A percentile compares a stretch with the other conserved stretches of the same genome.
phyloP scores from a whole-genome alignment of 1,140 invertebrate species.

The Nasonia giraulti region DNA sequence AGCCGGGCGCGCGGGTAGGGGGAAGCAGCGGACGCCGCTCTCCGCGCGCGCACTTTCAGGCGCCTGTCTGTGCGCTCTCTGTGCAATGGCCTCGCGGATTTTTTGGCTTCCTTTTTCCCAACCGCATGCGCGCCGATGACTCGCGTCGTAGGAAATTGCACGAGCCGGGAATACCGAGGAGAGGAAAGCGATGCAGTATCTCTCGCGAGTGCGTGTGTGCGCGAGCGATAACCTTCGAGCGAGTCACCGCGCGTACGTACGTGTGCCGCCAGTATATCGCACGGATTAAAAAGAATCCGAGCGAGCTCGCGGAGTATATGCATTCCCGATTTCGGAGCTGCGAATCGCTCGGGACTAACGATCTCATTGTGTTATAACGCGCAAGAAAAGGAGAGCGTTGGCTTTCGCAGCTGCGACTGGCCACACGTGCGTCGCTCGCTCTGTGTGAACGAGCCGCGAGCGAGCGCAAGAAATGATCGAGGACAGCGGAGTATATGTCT shows the following conservation, averaged over 20 bases:
- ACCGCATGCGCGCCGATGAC: neutral
- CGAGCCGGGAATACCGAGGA: neutral
- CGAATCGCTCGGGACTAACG: too few species aligned
- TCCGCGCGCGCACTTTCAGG: neutral
- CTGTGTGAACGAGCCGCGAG: neutral
- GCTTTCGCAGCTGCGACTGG: neutral
- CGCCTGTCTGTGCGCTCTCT: neutral
- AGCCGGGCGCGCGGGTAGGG: too few species aligned
- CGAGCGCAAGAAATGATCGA: constrained; percentile 20
- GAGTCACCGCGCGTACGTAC: too few species aligned
- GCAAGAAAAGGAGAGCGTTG: neutral
- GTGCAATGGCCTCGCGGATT: neutral
- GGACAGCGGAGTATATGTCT: neutral
- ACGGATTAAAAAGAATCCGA: constrained; percentile 28
- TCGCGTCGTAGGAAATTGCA: neutral
- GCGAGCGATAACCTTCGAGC: too few species aligned
- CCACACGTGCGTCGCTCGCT: neutral
- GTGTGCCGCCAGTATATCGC: too few species aligned
- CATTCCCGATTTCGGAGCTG: too few species aligned
- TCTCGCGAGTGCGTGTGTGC: too few species aligned
- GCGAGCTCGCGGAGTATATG: neutral
- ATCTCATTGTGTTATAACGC: too few species aligned
- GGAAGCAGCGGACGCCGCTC: constrained; percentile 15
- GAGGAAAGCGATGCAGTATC: constrained; percentile 10
- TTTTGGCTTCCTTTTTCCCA: neutral